A percentile compares a stretch with the other conserved stretches of the same genome.
Evolutionary conservation across 2,888 invertebrate genomes (phyloP).

Genomic region (Callinectes sapidus): DNA sequence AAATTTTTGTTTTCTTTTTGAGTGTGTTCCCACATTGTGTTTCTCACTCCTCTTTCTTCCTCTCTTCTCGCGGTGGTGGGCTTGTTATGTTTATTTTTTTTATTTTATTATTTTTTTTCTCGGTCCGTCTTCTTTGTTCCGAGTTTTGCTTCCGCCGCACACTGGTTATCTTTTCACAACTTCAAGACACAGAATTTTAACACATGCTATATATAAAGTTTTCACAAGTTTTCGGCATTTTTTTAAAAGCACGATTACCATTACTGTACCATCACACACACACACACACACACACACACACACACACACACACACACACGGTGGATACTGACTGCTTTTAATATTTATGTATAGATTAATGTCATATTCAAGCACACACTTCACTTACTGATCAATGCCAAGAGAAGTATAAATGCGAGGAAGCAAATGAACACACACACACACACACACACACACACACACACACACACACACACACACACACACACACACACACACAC

Average conservation of each 20-base stretch:
- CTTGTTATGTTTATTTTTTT: background rate
- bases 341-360: conserved; percentile 8
- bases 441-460: conserved; percentile 53
- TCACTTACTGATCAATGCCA: background rate
- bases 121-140: background rate
- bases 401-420: conserved; percentile 6
- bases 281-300: conserved; percentile 21
- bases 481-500: conserved; percentile 44
- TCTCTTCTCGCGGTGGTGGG: background rate
- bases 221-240: background rate
- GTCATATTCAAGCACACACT: background rate
- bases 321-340: background rate
- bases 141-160: background rate
- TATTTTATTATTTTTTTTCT: background rate
- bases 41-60: background rate
- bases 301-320: conserved; percentile 14
- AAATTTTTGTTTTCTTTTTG: background rate
- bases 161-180: background rate
- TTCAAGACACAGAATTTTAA: background rate
- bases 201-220: background rate
- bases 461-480: conserved; percentile 44
- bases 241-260: background rate
- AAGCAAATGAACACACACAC: conserved; percentile 16
- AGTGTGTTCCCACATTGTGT: background rate
- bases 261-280: background rate